phyloP scores from a whole-genome alignment of 2,888 invertebrate species.

The Helleia helle region DNA sequence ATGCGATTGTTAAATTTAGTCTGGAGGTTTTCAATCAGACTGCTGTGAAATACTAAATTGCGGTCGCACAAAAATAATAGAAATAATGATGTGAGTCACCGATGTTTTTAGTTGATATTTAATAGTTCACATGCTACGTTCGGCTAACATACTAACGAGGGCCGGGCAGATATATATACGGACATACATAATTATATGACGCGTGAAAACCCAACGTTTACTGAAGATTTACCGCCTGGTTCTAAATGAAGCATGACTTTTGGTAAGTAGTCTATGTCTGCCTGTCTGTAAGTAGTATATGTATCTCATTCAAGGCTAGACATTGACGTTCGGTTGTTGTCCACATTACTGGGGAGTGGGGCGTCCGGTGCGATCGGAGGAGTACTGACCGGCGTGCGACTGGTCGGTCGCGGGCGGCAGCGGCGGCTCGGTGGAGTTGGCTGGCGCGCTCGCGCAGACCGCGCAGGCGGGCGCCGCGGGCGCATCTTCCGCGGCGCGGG shows the following conservation, averaged over 20 bases:
- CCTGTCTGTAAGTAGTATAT: no score
- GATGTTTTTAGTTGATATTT: neutral
- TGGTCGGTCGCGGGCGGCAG: slow-evolving; percentile 40
- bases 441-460: slow-evolving; percentile 58
- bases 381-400: slow-evolving; percentile 54
- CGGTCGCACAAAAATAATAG: slow-evolving; percentile 2
- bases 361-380: no score
- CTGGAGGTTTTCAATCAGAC: slow-evolving; percentile 1
- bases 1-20: slow-evolving; percentile 6
- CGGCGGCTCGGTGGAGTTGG: slow-evolving; percentile 52
- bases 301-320: no score
- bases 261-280: no score
- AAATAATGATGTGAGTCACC: neutral
- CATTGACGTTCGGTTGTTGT: no score
- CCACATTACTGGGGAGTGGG: no score
- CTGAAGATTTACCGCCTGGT: no score
- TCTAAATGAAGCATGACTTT: no score
- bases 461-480: slow-evolving; percentile 47
- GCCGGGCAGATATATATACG: no score
- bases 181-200: no score
- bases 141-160: no score
- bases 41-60: slow-evolving; percentile 3
- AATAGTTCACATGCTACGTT: neutral
- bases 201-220: no score
- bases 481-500: slow-evolving; percentile 62